Evolutionary conservation across 2,113 vertebrate genomes (phyloP).

Genomic region (Glaucidium brasilianum): DNA sequence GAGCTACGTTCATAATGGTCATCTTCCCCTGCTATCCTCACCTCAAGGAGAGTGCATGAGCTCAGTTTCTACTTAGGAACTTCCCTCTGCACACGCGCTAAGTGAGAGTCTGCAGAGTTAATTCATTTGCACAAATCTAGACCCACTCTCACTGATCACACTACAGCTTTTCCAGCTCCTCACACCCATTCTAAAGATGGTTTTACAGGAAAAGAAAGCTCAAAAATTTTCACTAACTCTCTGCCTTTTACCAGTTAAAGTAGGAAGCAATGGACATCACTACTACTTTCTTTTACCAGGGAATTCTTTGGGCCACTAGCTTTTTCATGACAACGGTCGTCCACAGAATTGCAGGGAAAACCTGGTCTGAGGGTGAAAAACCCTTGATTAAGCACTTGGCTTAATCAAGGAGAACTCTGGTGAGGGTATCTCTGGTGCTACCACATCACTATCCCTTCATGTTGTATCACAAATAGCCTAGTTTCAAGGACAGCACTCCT

Average conservation of each 20-base stretch:
- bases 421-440: not conserved
- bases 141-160: rapidly evolving
- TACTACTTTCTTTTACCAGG: not conserved
- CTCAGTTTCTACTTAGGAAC: not conserved
- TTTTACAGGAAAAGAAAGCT: not conserved
- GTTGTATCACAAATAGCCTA: not conserved
- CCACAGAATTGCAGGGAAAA: not conserved
- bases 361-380: not conserved
- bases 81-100: not conserved
- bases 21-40: too few relatives aligned
- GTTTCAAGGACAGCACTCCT: not conserved
- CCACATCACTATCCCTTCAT: not conserved
- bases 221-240: not conserved
- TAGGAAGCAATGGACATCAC: not conserved
- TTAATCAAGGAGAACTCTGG: not conserved
- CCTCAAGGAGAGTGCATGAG: rapidly evolving
- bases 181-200: not conserved
- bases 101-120: not conserved
- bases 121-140: not conserved
- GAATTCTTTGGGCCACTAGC: not conserved
- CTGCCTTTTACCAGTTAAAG: not conserved
- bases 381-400: not conserved
- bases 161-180: not conserved
- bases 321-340: not conserved
- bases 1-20: not conserved